A percentile compares a stretch with the other conserved stretches of the same genome.
Evolutionary conservation across 2,797 vertebrate genomes (phyloP).

Genomic region (Tangara arthus): DNA sequence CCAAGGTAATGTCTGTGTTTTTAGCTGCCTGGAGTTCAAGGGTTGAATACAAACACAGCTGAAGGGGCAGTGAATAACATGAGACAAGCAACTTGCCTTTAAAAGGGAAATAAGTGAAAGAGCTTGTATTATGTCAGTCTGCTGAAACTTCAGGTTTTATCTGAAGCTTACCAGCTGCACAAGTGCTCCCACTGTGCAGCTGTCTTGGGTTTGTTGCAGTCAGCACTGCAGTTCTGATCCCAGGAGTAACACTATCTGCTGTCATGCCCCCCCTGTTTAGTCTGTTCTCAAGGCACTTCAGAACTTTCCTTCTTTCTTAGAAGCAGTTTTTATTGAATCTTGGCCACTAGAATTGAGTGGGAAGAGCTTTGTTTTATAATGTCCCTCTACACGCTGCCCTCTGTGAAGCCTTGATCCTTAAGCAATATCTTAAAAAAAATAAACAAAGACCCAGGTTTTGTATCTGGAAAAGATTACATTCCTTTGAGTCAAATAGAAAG

Average conservation of each 20-base stretch:
- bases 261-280: not conserved
- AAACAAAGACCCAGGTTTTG: conserved; percentile 24
- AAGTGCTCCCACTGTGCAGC: not conserved
- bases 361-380: conserved; percentile 25
- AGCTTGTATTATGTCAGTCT: not conserved
- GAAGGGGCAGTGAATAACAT: not conserved
- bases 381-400: not conserved
- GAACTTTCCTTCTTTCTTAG: conserved; percentile 28
- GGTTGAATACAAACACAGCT: not conserved
- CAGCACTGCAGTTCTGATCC: not conserved
- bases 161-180: conserved; percentile 16
- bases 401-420: conserved; percentile 16
- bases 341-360: conserved; percentile 13
- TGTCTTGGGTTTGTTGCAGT: not conserved
- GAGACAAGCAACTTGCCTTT: not conserved
- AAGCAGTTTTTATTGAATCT: conserved; percentile 23
- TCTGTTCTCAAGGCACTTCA: not conserved
- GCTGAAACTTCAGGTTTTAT: not conserved
- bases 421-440: not conserved
- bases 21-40: not conserved
- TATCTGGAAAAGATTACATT: conserved; percentile 59
- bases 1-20: not conserved
- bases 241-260: not conserved
- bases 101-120: conserved; percentile 20
- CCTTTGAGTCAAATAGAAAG: conserved; percentile 19